phyloP scores from a whole-genome alignment of 2,113 vertebrate genomes.

The Cinclus cinclus region DNA sequence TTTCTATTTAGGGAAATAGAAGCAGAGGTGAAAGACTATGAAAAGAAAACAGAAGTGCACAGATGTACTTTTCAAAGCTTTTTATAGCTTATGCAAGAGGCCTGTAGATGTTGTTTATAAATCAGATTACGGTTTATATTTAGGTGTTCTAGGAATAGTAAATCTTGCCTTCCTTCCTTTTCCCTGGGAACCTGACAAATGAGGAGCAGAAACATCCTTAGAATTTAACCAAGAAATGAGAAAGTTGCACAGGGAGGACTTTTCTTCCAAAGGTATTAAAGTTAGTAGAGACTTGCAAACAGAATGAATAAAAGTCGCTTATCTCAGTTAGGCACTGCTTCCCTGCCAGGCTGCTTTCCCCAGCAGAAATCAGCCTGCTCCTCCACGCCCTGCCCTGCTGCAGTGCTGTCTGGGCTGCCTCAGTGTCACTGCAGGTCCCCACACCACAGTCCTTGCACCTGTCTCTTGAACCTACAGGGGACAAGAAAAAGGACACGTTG shows the following conservation, averaged over 20 bases:
- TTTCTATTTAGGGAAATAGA: slow-evolving; percentile 22
- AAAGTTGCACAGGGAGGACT: neutral
- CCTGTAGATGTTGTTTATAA: neutral
- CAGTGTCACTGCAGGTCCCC: neutral
- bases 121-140: neutral
- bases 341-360: neutral
- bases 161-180: neutral
- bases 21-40: neutral
- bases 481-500: neutral
- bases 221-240: neutral
- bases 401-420: neutral
- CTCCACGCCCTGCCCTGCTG: neutral
- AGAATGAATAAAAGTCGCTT: neutral
- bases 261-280: neutral
- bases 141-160: neutral
- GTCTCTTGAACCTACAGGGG: neutral
- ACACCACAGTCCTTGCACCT: neutral
- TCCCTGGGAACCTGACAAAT: neutral
- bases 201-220: neutral
- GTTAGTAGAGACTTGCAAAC: neutral
- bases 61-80: neutral
- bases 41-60: neutral
- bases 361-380: neutral
- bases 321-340: neutral
- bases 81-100: neutral